Percentiles rank a stretch among this genome's conserved stretches.
Conservation (phyloP, 2,797 vertebrate species). For the Megalops cyprinoides region DNA sequence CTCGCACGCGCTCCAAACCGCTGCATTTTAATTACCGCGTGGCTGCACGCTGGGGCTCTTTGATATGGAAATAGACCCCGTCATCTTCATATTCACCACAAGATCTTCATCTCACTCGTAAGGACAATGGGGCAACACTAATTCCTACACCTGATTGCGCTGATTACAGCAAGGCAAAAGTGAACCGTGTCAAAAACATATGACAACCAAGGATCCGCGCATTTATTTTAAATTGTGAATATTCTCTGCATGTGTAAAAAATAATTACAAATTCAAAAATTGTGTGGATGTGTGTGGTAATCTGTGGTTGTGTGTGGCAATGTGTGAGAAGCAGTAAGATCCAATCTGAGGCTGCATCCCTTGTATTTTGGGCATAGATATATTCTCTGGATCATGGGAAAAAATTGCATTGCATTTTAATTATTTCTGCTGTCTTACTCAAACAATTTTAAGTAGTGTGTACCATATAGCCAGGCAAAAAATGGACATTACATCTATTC, state of each 20-base stretch:
- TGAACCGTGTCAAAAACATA: slow-evolving; percentile 64
- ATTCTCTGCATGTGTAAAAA: not conserved
- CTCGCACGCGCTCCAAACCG: slow-evolving; percentile 84
- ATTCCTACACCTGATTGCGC: slow-evolving; percentile 88
- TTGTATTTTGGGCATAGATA: slow-evolving; percentile 53
- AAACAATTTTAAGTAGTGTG: not conserved
- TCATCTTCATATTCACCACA: slow-evolving; percentile 88
- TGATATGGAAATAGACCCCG: slow-evolving; percentile 96
- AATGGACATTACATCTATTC: not conserved
- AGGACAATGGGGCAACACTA: slow-evolving; percentile 91
- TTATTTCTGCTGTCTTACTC: not conserved
- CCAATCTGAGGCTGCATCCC: not conserved
- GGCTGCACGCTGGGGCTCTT: slow-evolving; percentile 89
- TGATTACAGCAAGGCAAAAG: slow-evolving; percentile 77
- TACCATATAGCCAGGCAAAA: not conserved
- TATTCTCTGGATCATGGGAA: slow-evolving; percentile 47
- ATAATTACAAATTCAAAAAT: slow-evolving; percentile 13
- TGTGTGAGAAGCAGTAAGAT: not conserved
- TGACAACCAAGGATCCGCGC: slow-evolving; percentile 61
- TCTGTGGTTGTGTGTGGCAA: no score
- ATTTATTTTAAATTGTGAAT: slow-evolving; percentile 67
- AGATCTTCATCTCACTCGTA: slow-evolving; percentile 96
- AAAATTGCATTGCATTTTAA: not conserved
- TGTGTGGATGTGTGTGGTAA: not conserved
- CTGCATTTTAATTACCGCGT: slow-evolving; percentile 99